phyloP scores from a whole-genome alignment of 1,140 invertebrate genomes.

The Drosophila sp. region DNA sequence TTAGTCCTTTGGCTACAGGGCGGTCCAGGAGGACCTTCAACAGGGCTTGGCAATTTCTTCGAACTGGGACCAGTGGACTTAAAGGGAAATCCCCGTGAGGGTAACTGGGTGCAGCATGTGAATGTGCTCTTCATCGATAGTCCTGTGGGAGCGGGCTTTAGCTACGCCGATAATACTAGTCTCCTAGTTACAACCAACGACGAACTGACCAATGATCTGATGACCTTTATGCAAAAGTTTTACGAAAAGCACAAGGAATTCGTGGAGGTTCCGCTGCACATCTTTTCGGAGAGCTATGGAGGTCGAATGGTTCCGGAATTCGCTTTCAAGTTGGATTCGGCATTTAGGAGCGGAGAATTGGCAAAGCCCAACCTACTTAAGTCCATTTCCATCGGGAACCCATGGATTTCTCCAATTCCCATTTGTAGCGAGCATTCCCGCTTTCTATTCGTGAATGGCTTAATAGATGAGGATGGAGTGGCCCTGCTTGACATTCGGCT shows the following conservation, averaged over 20 bases:
- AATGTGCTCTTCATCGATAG: conserved; percentile 95
- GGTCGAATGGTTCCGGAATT: conserved; percentile 95
- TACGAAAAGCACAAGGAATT: conserved; percentile 87
- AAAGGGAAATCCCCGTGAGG: conserved; percentile 86
- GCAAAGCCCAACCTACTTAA: conserved; percentile 86
- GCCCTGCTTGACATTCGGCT: conserved; percentile 66
- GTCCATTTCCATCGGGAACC: conserved; percentile 92
- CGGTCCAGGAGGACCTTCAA: conserved; percentile 90
- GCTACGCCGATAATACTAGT: conserved; percentile 87
- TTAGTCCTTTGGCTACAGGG: conserved; percentile 92
- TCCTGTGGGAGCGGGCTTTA: conserved; percentile 95
- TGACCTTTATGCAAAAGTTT: conserved; percentile 88
- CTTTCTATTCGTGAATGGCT: conserved; percentile 84
- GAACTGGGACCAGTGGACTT: conserved; percentile 90
- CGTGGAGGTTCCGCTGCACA: conserved; percentile 89
- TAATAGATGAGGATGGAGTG: conserved; percentile 86
- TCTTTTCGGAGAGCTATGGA: conserved; percentile 95
- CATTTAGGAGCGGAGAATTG: conserved; percentile 86
- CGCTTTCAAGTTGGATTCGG: conserved; percentile 85
- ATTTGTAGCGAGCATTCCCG: conserved; percentile 91
- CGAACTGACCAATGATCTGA: conserved; percentile 90
- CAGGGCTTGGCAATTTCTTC: conserved; percentile 90
- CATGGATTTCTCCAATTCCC: conserved; percentile 94
- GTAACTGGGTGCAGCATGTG: conserved; percentile 90
- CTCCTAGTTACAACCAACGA: conserved; percentile 86